Evolutionary conservation across 2,888 invertebrate species (phyloP).

Genomic region (Cerceris rybyensis): DNA sequence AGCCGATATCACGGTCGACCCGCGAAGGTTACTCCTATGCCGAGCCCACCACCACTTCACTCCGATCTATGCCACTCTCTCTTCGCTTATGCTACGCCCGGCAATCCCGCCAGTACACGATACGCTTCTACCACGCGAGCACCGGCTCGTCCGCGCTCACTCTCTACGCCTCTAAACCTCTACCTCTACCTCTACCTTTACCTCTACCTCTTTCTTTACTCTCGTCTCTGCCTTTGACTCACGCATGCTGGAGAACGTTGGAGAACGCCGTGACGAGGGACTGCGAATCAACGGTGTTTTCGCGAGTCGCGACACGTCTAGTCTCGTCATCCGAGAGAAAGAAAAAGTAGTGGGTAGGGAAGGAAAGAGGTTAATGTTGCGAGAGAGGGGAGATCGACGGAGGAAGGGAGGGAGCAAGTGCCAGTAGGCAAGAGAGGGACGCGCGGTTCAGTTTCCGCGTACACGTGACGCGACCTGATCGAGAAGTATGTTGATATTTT

Average conservation of each 20-base stretch:
- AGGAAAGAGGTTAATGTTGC: slow-evolving; percentile 7
- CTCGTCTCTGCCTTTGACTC: neutral
- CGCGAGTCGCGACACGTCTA: slow-evolving; percentile 14
- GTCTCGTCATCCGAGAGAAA: slow-evolving; percentile 3
- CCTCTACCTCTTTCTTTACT: neutral
- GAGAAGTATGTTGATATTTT: slow-evolving; percentile 33
- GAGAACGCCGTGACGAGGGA: no score
- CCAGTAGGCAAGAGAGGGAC: slow-evolving; percentile 43
- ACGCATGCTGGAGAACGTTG: no score
- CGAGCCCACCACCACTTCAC: slow-evolving; percentile 58
- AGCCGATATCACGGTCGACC: slow-evolving; percentile 58
- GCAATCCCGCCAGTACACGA: slow-evolving; percentile 74
- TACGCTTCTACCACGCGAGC: slow-evolving; percentile 74
- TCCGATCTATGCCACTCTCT: slow-evolving; percentile 66
- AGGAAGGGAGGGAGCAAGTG: slow-evolving; percentile 40
- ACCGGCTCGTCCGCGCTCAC: slow-evolving; percentile 56
- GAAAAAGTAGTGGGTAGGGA: slow-evolving; percentile 27
- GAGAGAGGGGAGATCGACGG: slow-evolving; percentile 3
- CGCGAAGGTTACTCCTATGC: slow-evolving; percentile 58
- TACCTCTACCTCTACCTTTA: slow-evolving; percentile 7
- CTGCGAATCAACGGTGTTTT: no score
- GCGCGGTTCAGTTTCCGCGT: slow-evolving; percentile 69
- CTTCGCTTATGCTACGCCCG: slow-evolving; percentile 68
- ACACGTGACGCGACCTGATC: slow-evolving; percentile 70
- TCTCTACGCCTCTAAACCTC: slow-evolving; percentile 5